Conservation (phyloP, 2,113 vertebrate species). For the Erinaceus europaeus region DNA sequence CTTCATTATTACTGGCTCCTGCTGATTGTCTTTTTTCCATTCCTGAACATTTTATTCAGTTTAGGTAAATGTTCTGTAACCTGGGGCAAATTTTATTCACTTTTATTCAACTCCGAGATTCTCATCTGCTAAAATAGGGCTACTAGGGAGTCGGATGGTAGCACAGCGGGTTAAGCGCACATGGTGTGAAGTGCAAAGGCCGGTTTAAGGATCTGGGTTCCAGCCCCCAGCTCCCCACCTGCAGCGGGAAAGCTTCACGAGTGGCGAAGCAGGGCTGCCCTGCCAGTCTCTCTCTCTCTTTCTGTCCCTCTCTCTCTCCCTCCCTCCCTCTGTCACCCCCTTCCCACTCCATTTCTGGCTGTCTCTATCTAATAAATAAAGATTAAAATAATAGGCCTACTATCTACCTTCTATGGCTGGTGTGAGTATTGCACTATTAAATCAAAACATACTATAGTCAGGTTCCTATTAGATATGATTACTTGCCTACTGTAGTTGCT, state of each 20-base stretch:
- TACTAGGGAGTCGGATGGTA: too few species aligned
- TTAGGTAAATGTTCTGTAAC: background rate
- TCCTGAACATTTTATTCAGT: background rate
- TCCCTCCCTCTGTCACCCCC: too few species aligned
- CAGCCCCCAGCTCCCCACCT: too few species aligned
- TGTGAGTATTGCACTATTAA: conserved; percentile 6
- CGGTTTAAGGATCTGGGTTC: too few species aligned
- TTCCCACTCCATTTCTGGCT: too few species aligned
- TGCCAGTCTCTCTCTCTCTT: too few species aligned
- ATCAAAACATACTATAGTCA: background rate
- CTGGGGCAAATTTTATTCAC: background rate
- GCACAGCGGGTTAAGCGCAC: too few species aligned
- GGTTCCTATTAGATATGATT: background rate
- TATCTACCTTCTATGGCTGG: background rate
- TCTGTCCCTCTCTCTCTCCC: too few species aligned
- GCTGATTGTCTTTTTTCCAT: background rate
- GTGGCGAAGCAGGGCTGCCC: too few species aligned
- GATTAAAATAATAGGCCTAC: background rate
- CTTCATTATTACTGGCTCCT: background rate
- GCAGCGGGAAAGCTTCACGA: too few species aligned
- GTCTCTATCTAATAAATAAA: too few species aligned
- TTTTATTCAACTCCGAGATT: conserved; percentile 25
- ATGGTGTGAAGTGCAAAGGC: too few species aligned
- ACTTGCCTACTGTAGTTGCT: background rate
- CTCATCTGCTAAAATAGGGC: conserved; percentile 5